phyloP scores from a whole-genome alignment of 2,113 vertebrate species.

The Bubalus kerabau region DNA sequence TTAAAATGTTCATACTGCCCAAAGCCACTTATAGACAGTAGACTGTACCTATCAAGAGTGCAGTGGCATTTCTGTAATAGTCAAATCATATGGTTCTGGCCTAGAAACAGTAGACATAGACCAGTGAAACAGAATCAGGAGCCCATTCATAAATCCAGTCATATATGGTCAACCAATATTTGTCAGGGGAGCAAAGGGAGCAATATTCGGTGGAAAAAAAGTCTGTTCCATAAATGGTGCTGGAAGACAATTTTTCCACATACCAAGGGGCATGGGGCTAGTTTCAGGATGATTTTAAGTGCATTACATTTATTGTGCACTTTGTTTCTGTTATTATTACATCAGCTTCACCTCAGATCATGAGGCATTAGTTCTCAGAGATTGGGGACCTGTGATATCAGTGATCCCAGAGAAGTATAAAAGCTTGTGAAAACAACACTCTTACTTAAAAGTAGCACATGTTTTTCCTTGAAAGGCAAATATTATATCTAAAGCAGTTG shows the following conservation, averaged over 20 bases:
- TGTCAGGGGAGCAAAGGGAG: not conserved
- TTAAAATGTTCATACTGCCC: not conserved
- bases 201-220: not conserved
- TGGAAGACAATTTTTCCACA: not conserved
- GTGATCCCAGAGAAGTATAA: not conserved
- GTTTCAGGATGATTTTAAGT: not conserved
- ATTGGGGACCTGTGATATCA: not conserved
- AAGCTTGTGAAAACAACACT: not conserved
- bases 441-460: not conserved
- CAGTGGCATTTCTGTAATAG: not conserved
- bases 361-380: not conserved
- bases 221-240: not conserved
- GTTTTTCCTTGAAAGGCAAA: not conserved
- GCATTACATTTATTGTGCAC: not conserved
- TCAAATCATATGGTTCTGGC: not conserved
- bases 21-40: not conserved
- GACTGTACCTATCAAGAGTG: not conserved
- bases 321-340: not conserved
- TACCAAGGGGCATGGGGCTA: not conserved
- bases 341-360: not conserved
- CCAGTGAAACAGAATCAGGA: not conserved
- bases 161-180: not conserved
- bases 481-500: not conserved
- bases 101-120: not conserved
- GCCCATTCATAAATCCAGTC: not conserved